Evolutionary conservation across 2,888 invertebrate genomes (phyloP).

Genomic region (Matsumyia berberina): DNA sequence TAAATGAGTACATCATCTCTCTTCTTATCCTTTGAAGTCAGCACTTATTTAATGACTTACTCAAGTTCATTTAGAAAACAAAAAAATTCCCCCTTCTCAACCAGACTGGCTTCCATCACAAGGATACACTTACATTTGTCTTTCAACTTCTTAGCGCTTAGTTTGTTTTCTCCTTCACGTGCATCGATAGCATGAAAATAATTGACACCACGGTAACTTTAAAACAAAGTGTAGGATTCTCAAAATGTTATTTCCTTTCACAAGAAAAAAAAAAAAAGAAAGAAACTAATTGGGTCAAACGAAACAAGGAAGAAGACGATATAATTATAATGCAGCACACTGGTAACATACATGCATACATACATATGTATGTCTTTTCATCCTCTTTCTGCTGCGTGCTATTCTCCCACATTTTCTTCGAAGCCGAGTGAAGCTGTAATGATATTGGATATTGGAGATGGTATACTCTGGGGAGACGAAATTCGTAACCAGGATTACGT

Average conservation of each 20-base stretch:
- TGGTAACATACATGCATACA: too few relatives aligned
- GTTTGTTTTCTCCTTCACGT: background rate
- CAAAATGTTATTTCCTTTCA: conserved; percentile 1
- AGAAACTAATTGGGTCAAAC: conserved; percentile 56
- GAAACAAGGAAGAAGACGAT: conserved; percentile 17
- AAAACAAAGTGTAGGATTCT: conserved; percentile 26
- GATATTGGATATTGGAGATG: conserved; percentile 36
- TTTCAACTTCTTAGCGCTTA: background rate
- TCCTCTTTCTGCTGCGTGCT: background rate
- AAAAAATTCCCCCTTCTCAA: background rate
- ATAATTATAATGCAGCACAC: conserved; percentile 50
- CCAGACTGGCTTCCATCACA: background rate
- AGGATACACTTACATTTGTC: conserved; percentile 15
- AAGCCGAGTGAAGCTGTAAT: conserved; percentile 13
- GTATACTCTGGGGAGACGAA: conserved; percentile 58
- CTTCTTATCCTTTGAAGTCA: conserved; percentile 8
- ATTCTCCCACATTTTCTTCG: background rate
- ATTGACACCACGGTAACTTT: conserved; percentile 38
- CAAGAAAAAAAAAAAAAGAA: background rate
- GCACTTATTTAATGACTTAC: conserved; percentile 20
- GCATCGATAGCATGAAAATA: conserved; percentile 66
- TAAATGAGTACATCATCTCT: background rate
- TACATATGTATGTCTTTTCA: conserved; percentile 19
- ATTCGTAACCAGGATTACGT: conserved; percentile 53
- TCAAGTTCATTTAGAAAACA: conserved; percentile 14